These are phyloP conservation scores for Apamea anceps DNA, from an alignment of 2,888 invertebrate species.

Conservation along the genomic window DNA sequence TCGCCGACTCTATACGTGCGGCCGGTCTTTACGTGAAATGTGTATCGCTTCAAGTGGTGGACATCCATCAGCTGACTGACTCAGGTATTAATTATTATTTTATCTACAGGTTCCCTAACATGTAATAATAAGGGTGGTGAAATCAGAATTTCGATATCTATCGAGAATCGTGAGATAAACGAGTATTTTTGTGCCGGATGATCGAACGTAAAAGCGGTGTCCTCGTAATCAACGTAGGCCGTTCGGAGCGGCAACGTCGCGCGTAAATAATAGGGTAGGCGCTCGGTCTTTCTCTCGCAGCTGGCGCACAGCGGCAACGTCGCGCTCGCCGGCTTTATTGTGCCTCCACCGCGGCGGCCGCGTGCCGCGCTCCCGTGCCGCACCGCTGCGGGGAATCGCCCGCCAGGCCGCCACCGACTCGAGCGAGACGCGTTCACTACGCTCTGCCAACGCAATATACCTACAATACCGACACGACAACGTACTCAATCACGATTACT, in stretches of 20 bases:
- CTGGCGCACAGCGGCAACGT: constrained; percentile 89
- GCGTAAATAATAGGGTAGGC: constrained; percentile 91
- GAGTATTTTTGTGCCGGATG: constrained; percentile 82
- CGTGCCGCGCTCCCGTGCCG: constrained; percentile 71
- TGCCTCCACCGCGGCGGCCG: constrained; percentile 77
- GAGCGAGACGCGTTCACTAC: constrained; percentile 83
- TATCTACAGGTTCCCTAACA: constrained; percentile 44
- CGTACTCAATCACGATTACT: constrained; percentile 78
- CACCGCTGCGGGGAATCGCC: constrained; percentile 76
- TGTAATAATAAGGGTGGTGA: constrained; percentile 56
- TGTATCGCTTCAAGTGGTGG: constrained; percentile 50
- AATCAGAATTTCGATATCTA: constrained; percentile 63
- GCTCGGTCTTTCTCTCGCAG: constrained; percentile 90
- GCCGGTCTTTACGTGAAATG: constrained; percentile 56
- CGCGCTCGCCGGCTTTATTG: constrained; percentile 78
- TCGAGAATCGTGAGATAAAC: constrained; percentile 73
- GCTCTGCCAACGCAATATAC: constrained; percentile 83
- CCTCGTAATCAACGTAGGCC: constrained; percentile 91
- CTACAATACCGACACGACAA: constrained; percentile 80
- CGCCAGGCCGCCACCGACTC: constrained; percentile 72
- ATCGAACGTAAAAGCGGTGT: constrained; percentile 90
- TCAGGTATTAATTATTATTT: constrained; percentile 74
- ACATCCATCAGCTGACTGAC: constrained; percentile 62
- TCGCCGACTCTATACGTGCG: constrained; percentile 59
- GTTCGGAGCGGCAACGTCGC: constrained; percentile 88